Percentiles rank a stretch among this genome's conserved stretches.
Conservation (phyloP, 2,797 vertebrate genomes). For the Pseudochaenichthys georgianus region DNA sequence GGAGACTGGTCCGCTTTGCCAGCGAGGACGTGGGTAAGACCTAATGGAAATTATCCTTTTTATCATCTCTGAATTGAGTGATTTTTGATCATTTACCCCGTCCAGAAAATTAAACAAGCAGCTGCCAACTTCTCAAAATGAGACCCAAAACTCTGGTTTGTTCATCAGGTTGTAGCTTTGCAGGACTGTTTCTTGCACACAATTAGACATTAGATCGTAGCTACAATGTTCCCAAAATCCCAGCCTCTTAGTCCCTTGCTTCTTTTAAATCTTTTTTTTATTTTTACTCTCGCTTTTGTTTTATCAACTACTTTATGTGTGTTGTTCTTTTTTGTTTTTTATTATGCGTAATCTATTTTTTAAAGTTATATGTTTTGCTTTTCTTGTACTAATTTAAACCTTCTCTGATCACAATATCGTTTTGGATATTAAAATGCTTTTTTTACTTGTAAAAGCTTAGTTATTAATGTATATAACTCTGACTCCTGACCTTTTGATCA, state of each 20-base stretch:
- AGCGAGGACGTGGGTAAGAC: slow-evolving; percentile 94
- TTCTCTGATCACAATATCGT: neutral
- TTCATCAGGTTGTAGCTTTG: neutral
- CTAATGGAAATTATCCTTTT: slow-evolving; percentile 37
- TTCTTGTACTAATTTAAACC: neutral
- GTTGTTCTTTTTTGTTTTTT: neutral
- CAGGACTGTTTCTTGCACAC: neutral
- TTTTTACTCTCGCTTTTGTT: neutral
- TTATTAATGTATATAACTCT: neutral
- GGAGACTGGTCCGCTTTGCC: slow-evolving; percentile 95
- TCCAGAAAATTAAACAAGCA: neutral
- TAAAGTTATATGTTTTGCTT: no score
- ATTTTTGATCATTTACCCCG: neutral
- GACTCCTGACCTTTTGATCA: neutral
- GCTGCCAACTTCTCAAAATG: neutral
- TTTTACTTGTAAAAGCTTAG: neutral
- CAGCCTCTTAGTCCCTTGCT: neutral
- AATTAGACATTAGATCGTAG: neutral
- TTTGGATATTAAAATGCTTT: neutral
- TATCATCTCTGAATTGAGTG: neutral
- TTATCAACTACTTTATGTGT: neutral
- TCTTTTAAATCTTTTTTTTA: neutral
- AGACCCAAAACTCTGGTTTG: neutral
- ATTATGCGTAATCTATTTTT: neutral
- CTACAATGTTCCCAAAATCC: neutral